These are phyloP conservation scores for Pyrrhosoma nymphula DNA, from an alignment of 2,888 invertebrate genomes.

Conservation along the genomic window DNA sequence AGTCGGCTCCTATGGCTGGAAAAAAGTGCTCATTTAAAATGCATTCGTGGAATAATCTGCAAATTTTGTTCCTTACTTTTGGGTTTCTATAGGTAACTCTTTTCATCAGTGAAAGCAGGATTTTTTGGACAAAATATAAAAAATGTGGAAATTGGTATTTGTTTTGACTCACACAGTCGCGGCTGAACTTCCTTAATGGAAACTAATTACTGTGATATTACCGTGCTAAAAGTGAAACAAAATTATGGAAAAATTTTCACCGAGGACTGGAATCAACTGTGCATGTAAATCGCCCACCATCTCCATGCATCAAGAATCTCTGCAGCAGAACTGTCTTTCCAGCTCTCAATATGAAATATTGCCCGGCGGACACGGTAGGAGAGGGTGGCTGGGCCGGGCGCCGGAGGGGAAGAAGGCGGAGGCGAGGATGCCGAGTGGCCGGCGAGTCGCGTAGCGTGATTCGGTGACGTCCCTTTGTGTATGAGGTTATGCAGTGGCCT, in stretches of 20 bases:
- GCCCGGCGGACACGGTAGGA: background rate
- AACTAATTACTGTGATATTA: too few species aligned
- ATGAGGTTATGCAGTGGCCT: background rate
- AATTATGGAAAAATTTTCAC: background rate
- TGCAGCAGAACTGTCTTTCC: background rate
- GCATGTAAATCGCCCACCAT: background rate
- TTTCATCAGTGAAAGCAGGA: too few species aligned
- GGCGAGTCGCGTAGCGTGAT: constrained; percentile 45
- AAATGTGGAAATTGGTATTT: too few species aligned
- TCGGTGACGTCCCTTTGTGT: constrained; percentile 42
- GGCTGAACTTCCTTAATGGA: too few species aligned
- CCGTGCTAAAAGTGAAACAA: background rate
- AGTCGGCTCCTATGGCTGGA: too few species aligned
- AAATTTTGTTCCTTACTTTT: too few species aligned
- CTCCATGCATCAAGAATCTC: background rate
- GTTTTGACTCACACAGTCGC: too few species aligned
- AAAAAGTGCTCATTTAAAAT: too few species aligned
- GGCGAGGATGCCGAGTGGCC: background rate
- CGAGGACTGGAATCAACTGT: background rate
- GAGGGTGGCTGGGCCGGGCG: too few species aligned
- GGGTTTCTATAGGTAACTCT: too few species aligned
- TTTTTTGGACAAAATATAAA: too few species aligned
- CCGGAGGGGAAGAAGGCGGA: background rate
- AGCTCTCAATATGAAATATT: background rate
- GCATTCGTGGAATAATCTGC: too few species aligned